Conservation (phyloP, 2,888 invertebrate genomes). For the Mythimna loreyi region DNA sequence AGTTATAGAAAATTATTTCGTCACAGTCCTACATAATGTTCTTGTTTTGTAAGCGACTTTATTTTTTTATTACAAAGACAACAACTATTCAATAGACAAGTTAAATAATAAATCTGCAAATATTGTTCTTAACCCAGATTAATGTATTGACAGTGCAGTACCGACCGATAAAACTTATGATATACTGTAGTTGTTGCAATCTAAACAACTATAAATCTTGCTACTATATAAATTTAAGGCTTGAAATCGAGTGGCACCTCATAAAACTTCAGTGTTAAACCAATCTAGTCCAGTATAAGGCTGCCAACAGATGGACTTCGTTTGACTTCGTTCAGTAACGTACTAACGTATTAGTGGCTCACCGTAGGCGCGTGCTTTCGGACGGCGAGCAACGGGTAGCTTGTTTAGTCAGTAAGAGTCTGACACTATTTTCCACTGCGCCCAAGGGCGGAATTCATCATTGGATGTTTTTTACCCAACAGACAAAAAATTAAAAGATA, state of each 20-base stretch:
- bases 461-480: too few relatives aligned
- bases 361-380: too few relatives aligned
- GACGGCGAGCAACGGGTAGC: too few relatives aligned
- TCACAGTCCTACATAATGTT: not conserved
- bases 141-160: slow-evolving; percentile 17
- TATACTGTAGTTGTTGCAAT: not conserved
- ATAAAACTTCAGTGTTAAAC: not conserved
- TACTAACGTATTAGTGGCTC: too few relatives aligned
- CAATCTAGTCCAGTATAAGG: not conserved
- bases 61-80: not conserved
- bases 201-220: not conserved
- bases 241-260: slow-evolving; percentile 2
- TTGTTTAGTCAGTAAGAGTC: too few relatives aligned
- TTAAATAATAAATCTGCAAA: slow-evolving; percentile 19
- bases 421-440: too few relatives aligned
- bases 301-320: too few relatives aligned
- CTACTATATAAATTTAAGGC: not conserved
- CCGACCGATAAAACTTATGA: slow-evolving; percentile 26
- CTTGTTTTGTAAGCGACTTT: slow-evolving; percentile 3
- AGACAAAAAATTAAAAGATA: too few relatives aligned
- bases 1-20: not conserved
- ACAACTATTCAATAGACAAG: not conserved
- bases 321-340: too few relatives aligned
- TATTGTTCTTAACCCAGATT: slow-evolving; percentile 18
- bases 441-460: too few relatives aligned